Percentiles rank a stretch among this genome's conserved stretches.
phyloP scores from a whole-genome alignment of 2,888 invertebrate species.

The Dryobotodes eremita region DNA sequence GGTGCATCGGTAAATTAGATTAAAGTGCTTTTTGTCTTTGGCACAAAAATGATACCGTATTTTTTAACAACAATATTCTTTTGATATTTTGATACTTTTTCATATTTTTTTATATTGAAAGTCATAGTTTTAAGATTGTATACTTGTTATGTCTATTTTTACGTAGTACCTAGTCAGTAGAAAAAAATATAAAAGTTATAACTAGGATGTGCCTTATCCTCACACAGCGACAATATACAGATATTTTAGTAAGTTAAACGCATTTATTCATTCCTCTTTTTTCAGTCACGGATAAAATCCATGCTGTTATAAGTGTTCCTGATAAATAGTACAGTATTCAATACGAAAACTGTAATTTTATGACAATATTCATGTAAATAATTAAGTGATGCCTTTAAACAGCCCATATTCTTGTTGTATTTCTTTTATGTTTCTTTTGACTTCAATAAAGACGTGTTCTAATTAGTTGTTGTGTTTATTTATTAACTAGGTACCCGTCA shows the following conservation, averaged over 20 bases:
- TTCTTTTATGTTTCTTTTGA: constrained; percentile 26
- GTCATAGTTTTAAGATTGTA: constrained; percentile 21
- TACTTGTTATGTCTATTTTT: background rate
- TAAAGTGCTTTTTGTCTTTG: background rate
- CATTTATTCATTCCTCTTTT: constrained; percentile 24
- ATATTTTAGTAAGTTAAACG: constrained; percentile 6
- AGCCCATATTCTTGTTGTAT: constrained; percentile 8
- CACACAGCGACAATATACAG: background rate
- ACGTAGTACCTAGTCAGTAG: constrained; percentile 37
- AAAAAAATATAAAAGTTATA: background rate
- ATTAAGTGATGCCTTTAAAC: constrained; percentile 1
- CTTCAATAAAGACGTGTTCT: constrained; percentile 49
- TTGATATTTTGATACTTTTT: background rate
- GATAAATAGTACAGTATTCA: constrained; percentile 18
- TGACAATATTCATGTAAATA: constrained; percentile 20
- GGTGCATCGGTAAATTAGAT: constrained; percentile 10
- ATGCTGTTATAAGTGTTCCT: constrained; percentile 30
- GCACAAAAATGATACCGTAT: background rate
- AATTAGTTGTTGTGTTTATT: constrained; percentile 15
- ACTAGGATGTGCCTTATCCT: constrained; percentile 23
- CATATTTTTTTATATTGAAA: background rate
- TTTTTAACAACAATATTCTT: background rate
- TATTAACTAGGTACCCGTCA: background rate
- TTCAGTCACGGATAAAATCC: constrained; percentile 38
- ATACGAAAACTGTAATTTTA: constrained; percentile 22